These are phyloP conservation scores for Petrolisthes manimaculis DNA, from an alignment of 2,888 invertebrate species.

Conservation along the genomic window DNA sequence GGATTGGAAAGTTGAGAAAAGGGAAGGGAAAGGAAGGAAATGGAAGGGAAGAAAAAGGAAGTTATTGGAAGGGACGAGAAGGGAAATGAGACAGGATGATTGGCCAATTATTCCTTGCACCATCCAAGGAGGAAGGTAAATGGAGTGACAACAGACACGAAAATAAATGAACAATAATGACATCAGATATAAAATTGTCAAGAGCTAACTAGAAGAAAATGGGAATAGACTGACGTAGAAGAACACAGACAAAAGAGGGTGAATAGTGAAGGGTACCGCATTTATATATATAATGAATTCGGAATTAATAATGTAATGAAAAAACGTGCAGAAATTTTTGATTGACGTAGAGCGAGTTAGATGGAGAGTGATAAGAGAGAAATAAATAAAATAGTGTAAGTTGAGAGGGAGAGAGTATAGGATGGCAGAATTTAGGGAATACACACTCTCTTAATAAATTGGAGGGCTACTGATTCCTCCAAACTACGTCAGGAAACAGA, in stretches of 20 bases:
- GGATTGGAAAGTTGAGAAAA: neutral
- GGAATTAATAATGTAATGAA: neutral
- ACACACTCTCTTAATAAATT: no score
- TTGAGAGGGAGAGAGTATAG: neutral
- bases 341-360: no score
- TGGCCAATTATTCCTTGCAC: no score
- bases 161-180: no score
- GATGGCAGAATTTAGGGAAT: neutral
- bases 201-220: no score
- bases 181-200: no score
- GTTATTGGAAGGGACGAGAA: neutral
- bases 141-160: no score
- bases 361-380: neutral
- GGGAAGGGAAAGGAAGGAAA: neutral
- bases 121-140: no score
- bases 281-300: slow-evolving; percentile 2
- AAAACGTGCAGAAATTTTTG: neutral
- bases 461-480: no score
- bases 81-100: neutral
- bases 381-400: no score
- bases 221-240: neutral
- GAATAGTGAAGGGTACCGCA: no score
- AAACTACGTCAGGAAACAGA: no score
- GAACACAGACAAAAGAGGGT: neutral
- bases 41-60: neutral